Evolutionary conservation across 2,888 invertebrate species (phyloP), one percentile per base, ranked within the genome.

Genomic region (Halictus ligatus): DNA sequence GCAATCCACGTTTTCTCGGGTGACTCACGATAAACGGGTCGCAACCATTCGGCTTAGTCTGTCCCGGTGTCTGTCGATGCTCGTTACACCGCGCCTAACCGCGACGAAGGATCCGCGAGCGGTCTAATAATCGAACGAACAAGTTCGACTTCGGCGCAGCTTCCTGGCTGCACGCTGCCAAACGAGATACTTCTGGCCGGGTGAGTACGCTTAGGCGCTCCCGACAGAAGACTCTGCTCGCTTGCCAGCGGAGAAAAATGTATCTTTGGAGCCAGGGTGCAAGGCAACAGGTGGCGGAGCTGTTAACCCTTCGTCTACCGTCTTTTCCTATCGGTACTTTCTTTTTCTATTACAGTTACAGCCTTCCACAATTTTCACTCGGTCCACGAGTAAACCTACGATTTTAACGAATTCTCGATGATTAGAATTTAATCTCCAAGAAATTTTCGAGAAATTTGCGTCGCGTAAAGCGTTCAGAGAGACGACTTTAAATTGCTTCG

Each of bases 11-110:
- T 87, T 83, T 89, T 86, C 85, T 75, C 79, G 86, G 84, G 84
- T 89, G 89, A 87, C 67, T 89, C 89, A 89, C 86, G 89, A 89
- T 88, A 84, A 87, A 75, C 87, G 43, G 84, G 80, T 89, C 87
- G 89, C 29, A 29, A 74, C 15, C 74, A 35, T 85, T 80, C 80
- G 78, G 58, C 54, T 29, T 71, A 80, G 86, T 86, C 85, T 85
- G 85, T 86, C 67, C 73, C 64, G 46, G 73, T 13, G 81, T 83
- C 77, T 85, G 76, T 85, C 79, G 78, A 79, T 77, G 77, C 54
- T 72, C 25, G 25, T 50, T 73, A 72, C 64, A 71, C 67, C 73
- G 10, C 60, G 48, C 60, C 13, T 13, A 25, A 60, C 25, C 54
- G 54, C 21, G 5, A 4, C 58, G 48, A 10, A 8, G 46, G 43